Base-by-base conservation (phyloP, 2,797 vertebrate species). In the Paratrypauchen microcephalus region DNA sequence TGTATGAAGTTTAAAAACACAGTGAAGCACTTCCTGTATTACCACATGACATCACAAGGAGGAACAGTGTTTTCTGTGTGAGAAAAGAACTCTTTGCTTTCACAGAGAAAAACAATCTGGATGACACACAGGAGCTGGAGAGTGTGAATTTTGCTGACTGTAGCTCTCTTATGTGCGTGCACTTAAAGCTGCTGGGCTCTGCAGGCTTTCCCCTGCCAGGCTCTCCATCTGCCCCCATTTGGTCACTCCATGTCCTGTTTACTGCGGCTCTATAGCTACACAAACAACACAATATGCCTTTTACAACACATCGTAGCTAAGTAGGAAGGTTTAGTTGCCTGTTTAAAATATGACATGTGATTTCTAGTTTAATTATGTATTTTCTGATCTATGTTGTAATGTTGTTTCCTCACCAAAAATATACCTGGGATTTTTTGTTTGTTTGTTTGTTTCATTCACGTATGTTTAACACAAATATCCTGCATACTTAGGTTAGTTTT, bases 131-230 rank as follows among this genome's bases (percentile, higher is more conserved):
- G 48, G 50, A 75, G 64, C 64, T 39, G 48, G 39, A 52, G 60
- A 65, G 65, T 24, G 45, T 65, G 24, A 70, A 72, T 78, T 79
- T 70, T 83, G 74, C 83, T 85, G 85, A 85, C 78, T 75, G 64
- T 60, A 36, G 67, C 70, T 73, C 70, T 39, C 65, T 68, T 5
- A 81, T 72, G 70, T 74, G 77, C 77, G 69, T 79, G 59, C 50
- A 72, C 70, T 80, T 76, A 75, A 78, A 84, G 78, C 84, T 83
- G 83, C 80, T 76, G 73, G 52, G 68, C 83, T 81, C 83, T 82
- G 80, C 85, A 83, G 84, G 73, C 81, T 85, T 79, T 72, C 79
- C 78, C 81, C 83, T 78, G 82, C 75, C 82, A 79, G 84, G 76
- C 69, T 69, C 76, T 88, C 84, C 87, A 89, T 86, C 89, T 87